Base-by-base conservation (phyloP, 2,113 vertebrate species). In the Morone saxatilis region DNA sequence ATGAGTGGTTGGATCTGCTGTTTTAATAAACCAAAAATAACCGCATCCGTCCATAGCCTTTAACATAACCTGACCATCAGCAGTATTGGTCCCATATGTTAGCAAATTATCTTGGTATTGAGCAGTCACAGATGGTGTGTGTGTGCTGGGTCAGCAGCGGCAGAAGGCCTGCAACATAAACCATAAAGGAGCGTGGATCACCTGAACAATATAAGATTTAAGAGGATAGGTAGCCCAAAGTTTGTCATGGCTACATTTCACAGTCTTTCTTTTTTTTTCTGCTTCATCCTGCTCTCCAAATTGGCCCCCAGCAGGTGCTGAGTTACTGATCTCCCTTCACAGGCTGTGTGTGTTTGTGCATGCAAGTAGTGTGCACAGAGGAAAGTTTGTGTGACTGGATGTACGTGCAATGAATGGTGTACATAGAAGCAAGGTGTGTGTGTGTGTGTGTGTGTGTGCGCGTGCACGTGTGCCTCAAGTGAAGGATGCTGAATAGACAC, bases 401-500 rank as follows among this genome's bases (percentile, higher is more conserved):
- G 19, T 50, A 74, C 50, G 40, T 73, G 74, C 76, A 65, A 4
- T 72, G 67, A 75, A 59, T 66, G 54, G 48, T 81, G 41, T 43
- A 31, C 38, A 19, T 20, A 57, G 40, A 54, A 65, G 47, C 25
- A 25, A 53, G 12, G 70, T 50, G 57, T 51, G 20, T 11, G 48
- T 81, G 48, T 71, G 45, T 22, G 17, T 41, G 25, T 12, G 65
- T 36, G 14, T 12, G 31, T 31, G 31, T 31, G 31, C 31, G 66
- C 0, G 20, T 3, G 19, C 17, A 31, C 13, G 22, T 69, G 54
- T 56, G 67, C 50, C 60, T 65, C 16, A 48, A 62, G 31, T 72
- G 22, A 61, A 59, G 62, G 83, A 73, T 86, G 87, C 81, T 88
- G 73, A 91, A 79, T 86, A 72, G 71, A 81, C 77, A 71, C 13